phyloP scores from a whole-genome alignment of 2,888 invertebrate species.

The Zootermopsis nevadensis region DNA sequence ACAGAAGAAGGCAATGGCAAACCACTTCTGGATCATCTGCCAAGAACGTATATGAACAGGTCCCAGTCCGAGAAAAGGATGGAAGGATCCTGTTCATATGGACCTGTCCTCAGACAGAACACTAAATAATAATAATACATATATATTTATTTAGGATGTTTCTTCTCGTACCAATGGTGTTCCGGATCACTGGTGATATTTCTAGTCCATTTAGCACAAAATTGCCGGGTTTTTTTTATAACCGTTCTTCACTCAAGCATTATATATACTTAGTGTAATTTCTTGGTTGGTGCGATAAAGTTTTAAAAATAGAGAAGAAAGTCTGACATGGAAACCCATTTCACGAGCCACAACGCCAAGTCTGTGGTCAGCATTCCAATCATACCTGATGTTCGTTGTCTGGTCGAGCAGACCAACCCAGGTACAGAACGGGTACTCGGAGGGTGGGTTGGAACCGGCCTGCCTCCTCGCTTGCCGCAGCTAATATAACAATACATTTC shows the following conservation, averaged over 20 bases:
- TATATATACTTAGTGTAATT: neutral
- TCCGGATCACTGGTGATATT: neutral
- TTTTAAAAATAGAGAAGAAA: slow-evolving; percentile 5
- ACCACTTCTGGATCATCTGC: no score
- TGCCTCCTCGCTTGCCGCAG: slow-evolving; percentile 22
- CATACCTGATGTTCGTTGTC: slow-evolving; percentile 15
- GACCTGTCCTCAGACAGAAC: no score
- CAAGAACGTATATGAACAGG: no score
- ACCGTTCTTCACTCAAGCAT: neutral
- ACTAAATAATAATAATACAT: no score
- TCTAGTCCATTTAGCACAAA: neutral
- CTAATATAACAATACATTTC: slow-evolving; percentile 26
- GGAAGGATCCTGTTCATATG: no score
- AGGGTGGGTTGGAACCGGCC: neutral
- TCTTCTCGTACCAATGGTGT: no score
- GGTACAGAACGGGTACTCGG: neutral
- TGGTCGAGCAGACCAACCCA: neutral
- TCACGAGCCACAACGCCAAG: neutral
- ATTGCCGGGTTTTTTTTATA: neutral
- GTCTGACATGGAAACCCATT: neutral
- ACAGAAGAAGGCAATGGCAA: no score
- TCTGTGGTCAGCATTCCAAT: slow-evolving; percentile 1
- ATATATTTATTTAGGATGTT: no score
- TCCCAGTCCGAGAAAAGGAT: no score
- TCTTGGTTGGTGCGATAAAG: neutral